Base-by-base conservation (phyloP, 2,797 vertebrate species). In the Myotis vivesi region DNA sequence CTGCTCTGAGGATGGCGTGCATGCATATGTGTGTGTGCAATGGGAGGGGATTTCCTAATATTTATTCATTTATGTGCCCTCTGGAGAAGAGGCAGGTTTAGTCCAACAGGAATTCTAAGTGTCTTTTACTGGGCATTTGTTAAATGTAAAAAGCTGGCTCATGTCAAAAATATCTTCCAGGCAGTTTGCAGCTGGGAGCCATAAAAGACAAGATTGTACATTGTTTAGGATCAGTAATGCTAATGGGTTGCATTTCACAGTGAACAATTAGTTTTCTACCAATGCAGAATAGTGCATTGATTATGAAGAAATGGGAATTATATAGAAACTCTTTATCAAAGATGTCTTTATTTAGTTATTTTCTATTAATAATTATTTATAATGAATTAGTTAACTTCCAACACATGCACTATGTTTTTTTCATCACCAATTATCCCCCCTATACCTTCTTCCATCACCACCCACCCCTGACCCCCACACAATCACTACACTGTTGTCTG, bases 91-190 rank as follows among this genome's bases (percentile, higher is more conserved):
- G 94, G 76, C 23, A 2, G 13, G 19, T 77, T 85, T 71, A 30
- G 28, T 82, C 69, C n/a, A 96, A 96, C 71, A 95, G 87, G 92
- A 95, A 73, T 94, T 83, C 51, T 28, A 68, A 88, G 94, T 25
- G 66, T 2, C 91, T 94, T 91, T 96, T 94, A 5, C 84, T 94
- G 0, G 71, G 87, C 94, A 98, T 97, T 95, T 97, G 97, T 96
- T 91, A 77, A 85, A 94, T 77, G 89, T 92, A 91, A 94, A 97
- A 89, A 36, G 69, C 82, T 91, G 92, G 91, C 91, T 96, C 71
- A 57, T 87, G 75, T 94, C 86, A 96, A 93, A 94, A 97, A 73
- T 94, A 87, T 90, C 95, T 96, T 89, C 92, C 69, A 93, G 88
- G 88, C 87, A 96, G 66, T 4, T 9, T 92, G 76, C 95, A 97